Evolutionary conservation across 2,113 vertebrate genomes (phyloP).

Genomic region (Eclectus roratus): DNA sequence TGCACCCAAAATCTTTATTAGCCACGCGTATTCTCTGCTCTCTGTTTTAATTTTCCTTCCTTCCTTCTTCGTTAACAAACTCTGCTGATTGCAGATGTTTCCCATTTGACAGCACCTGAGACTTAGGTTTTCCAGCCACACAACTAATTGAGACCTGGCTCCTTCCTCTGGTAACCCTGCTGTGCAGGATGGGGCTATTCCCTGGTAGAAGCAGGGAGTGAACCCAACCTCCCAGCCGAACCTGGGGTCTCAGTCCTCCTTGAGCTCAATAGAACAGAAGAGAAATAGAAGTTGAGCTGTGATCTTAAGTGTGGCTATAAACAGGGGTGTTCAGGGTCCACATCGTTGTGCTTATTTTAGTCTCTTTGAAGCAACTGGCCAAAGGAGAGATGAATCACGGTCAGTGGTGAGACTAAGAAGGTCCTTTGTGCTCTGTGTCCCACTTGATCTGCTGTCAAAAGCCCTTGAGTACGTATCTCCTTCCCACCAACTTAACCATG

Average conservation of each 20-base stretch:
- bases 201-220: background rate
- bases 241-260: background rate
- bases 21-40: background rate
- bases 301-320: background rate
- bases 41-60: conserved; percentile 43
- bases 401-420: background rate
- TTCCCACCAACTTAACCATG: background rate
- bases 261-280: background rate
- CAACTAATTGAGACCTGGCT: background rate
- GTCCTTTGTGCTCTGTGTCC: background rate
- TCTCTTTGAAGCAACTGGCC: background rate
- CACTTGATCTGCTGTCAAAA: background rate
- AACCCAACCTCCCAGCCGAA: background rate
- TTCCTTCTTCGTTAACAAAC: conserved; percentile 22
- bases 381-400: background rate
- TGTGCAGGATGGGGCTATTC: background rate
- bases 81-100: conserved; percentile 2
- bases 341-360: background rate
- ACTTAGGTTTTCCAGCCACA: background rate
- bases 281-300: background rate
- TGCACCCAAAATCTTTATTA: conserved; percentile 51
- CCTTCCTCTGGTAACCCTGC: rapidly evolving
- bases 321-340: background rate
- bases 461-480: rapidly evolving
- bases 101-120: conserved; percentile 14